Conservation (phyloP, 2,797 vertebrate species). For the Gorsachius magnificus region DNA sequence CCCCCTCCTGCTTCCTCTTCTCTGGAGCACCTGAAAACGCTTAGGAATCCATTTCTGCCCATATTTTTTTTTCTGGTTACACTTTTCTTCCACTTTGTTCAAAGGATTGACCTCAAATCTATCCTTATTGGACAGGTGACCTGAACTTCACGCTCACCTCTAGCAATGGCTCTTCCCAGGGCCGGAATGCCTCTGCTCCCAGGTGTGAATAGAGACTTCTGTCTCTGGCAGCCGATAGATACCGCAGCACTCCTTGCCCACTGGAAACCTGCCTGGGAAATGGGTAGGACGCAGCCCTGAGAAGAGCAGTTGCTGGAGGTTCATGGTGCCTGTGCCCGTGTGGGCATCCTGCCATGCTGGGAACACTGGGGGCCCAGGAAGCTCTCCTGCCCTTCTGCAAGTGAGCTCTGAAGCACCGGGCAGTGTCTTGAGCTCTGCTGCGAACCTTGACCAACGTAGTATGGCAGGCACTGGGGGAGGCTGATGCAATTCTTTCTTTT, state of each 20-base stretch:
- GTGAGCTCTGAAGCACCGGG: background rate
- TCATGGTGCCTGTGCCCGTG: background rate
- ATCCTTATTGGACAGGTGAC: background rate
- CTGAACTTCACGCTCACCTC: background rate
- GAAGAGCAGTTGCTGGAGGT: background rate
- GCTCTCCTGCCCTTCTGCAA: background rate
- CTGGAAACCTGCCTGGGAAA: background rate
- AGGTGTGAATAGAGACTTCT: background rate
- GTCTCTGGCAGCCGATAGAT: background rate
- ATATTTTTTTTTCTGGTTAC: background rate
- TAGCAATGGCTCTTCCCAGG: background rate
- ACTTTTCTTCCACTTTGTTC: background rate
- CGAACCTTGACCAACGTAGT: background rate
- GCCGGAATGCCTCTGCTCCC: background rate
- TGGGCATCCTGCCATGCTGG: background rate
- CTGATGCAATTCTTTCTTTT: background rate
- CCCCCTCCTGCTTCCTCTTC: background rate
- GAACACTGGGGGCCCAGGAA: background rate
- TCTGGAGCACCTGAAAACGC: background rate
- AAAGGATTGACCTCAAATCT: background rate
- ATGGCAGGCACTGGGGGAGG: background rate
- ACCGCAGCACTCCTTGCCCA: background rate
- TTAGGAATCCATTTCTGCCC: background rate
- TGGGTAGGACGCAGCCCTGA: background rate
- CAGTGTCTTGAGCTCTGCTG: background rate